These are phyloP conservation scores for Oceanodroma tethys DNA, from an alignment of 2,113 vertebrate genomes.

Conservation along the genomic window DNA sequence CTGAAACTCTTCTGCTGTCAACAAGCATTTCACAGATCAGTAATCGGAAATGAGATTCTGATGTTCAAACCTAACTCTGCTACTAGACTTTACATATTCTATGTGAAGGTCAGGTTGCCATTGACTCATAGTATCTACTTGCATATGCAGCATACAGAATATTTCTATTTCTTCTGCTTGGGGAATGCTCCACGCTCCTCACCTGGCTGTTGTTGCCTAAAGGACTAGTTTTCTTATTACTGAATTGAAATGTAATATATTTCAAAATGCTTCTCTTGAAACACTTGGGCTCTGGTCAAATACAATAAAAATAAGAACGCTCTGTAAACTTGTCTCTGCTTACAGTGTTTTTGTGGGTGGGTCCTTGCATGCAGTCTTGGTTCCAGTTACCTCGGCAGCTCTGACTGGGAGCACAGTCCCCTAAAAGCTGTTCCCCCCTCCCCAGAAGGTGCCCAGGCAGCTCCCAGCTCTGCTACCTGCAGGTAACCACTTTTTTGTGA, in stretches of 20 bases:
- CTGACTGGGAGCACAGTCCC: background rate
- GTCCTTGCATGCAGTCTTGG: background rate
- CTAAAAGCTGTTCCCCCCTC: background rate
- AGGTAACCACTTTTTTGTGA: background rate
- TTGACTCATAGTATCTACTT: background rate
- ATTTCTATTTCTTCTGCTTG: background rate
- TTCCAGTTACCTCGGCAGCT: background rate
- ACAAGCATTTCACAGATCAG: constrained; percentile 54
- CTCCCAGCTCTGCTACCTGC: background rate
- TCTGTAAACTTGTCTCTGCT: background rate
- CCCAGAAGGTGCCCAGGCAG: background rate
- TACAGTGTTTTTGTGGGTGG: fast-evolving
- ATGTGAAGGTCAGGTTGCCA: constrained; percentile 44
- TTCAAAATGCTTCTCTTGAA: background rate
- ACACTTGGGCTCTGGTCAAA: background rate
- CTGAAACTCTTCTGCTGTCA: background rate
- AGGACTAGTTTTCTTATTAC: background rate
- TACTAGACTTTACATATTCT: background rate
- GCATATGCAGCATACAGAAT: background rate
- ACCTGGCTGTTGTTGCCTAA: background rate
- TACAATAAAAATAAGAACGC: background rate
- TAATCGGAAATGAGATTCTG: constrained; percentile 53
- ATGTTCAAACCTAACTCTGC: background rate
- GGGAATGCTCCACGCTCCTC: background rate
- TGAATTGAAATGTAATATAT: background rate